Conservation (phyloP, 2,888 invertebrate genomes). For the Epiperipatus broadwayi region DNA sequence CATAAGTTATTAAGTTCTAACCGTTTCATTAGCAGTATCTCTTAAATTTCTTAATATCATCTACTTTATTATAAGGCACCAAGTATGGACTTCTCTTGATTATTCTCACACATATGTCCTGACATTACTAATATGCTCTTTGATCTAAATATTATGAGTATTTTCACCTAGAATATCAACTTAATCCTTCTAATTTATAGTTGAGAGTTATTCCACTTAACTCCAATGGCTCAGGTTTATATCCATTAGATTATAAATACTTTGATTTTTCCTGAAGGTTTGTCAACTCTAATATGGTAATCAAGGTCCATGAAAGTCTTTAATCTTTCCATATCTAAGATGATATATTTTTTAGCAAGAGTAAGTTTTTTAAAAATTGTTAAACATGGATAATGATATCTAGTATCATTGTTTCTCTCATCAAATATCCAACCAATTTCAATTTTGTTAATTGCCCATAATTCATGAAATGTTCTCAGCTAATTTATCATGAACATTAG, state of each 20-base stretch:
- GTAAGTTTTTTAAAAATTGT: too few relatives aligned
- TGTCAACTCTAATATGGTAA: slow-evolving; percentile 88
- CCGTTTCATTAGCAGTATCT: slow-evolving; percentile 92
- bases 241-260: slow-evolving; percentile 79
- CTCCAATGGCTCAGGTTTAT: slow-evolving; percentile 93
- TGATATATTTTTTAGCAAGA: too few relatives aligned
- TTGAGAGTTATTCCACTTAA: slow-evolving; percentile 71
- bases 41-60: slow-evolving; percentile 82
- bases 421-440: slow-evolving; percentile 95
- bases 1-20: slow-evolving; percentile 89
- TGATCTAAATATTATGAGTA: slow-evolving; percentile 97
- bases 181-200: slow-evolving; percentile 81
- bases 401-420: slow-evolving; percentile 44
- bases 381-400: too few relatives aligned
- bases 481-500: slow-evolving; percentile 79
- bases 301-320: slow-evolving; percentile 80
- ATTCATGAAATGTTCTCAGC: slow-evolving; percentile 98
- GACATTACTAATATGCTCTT: slow-evolving; percentile 85
- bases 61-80: slow-evolving; percentile 89
- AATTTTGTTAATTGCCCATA: slow-evolving; percentile 99
- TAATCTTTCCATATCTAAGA: too few relatives aligned
- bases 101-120: slow-evolving; percentile 97
- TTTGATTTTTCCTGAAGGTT: slow-evolving; percentile 75
- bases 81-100: slow-evolving; percentile 88
- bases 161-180: slow-evolving; percentile 94